Evolutionary conservation across 2,888 invertebrate genomes (phyloP).

Genomic region (Tenodera sinensis): DNA sequence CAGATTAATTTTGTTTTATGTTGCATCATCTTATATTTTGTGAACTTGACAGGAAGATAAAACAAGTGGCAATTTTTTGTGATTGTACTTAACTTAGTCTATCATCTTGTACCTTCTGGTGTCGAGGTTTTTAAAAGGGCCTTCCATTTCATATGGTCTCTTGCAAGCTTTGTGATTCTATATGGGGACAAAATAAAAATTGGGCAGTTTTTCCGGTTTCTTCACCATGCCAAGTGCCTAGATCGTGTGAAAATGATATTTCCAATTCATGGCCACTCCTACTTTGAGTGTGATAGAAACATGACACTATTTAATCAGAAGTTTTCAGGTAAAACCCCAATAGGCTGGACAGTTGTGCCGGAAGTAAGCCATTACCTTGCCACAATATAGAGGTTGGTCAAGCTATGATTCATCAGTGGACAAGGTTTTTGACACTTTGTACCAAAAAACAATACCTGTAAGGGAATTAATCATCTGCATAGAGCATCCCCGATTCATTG

Average conservation of each 20-base stretch:
- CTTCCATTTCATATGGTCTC: too few relatives aligned
- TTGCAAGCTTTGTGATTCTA: too few relatives aligned
- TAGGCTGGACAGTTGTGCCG: not conserved
- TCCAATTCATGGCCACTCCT: not conserved
- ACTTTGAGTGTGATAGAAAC: not conserved
- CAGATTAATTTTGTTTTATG: not conserved
- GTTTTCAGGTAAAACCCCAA: not conserved
- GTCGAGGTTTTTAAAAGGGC: too few relatives aligned
- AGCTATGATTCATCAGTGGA: not conserved
- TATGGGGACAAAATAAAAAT: not conserved
- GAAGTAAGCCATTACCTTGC: not conserved
- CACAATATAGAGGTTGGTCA: not conserved
- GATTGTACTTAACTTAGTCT: too few relatives aligned
- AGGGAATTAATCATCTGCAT: not conserved
- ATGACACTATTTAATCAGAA: constrained; percentile 1
- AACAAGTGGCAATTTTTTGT: not conserved
- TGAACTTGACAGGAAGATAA: not conserved
- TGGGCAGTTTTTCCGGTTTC: not conserved
- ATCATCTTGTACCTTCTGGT: too few relatives aligned
- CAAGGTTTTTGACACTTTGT: not conserved
- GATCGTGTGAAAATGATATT: not conserved
- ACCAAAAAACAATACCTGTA: not conserved
- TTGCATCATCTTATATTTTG: not conserved
- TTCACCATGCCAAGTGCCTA: not conserved
- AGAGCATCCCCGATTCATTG: not conserved